These are phyloP conservation scores for Oxycera nigricornis DNA, from an alignment of 2,888 invertebrate species.

Conservation along the genomic window DNA sequence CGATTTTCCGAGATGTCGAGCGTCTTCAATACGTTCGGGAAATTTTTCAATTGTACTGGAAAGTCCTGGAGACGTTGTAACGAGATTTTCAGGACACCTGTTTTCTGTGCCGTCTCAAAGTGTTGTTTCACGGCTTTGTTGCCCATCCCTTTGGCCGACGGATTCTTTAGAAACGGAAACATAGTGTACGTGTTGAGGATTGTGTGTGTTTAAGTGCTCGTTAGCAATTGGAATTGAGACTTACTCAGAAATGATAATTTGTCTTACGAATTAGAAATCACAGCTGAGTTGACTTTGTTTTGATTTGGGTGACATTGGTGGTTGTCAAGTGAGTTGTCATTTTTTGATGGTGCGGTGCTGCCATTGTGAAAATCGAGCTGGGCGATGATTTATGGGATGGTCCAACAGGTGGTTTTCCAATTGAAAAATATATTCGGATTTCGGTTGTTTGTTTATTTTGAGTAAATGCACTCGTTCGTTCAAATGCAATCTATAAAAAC, in stretches of 20 bases:
- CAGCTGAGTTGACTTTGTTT: constrained; percentile 33
- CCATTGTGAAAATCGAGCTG: background rate
- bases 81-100: constrained; percentile 90
- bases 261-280: constrained; percentile 23
- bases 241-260: constrained; percentile 1
- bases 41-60: constrained; percentile 71
- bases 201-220: background rate
- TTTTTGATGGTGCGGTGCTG: background rate
- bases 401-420: background rate
- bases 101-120: constrained; percentile 93
- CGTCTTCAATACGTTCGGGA: constrained; percentile 78
- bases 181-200: too few species aligned
- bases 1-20: constrained; percentile 93
- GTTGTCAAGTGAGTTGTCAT: constrained; percentile 11
- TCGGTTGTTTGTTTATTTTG: too few species aligned
- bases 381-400: background rate
- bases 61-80: constrained; percentile 82
- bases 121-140: constrained; percentile 90
- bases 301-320: constrained; percentile 2
- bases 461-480: too few species aligned
- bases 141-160: constrained; percentile 71
- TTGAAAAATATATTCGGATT: too few species aligned
- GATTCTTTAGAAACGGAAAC: constrained; percentile 28
- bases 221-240: background rate
- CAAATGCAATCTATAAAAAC: too few species aligned